Percentiles rank a stretch among this genome's conserved stretches.
These are phyloP conservation scores for Natator depressus DNA, from an alignment of 2,113 vertebrate genomes.

Conservation along the genomic window DNA sequence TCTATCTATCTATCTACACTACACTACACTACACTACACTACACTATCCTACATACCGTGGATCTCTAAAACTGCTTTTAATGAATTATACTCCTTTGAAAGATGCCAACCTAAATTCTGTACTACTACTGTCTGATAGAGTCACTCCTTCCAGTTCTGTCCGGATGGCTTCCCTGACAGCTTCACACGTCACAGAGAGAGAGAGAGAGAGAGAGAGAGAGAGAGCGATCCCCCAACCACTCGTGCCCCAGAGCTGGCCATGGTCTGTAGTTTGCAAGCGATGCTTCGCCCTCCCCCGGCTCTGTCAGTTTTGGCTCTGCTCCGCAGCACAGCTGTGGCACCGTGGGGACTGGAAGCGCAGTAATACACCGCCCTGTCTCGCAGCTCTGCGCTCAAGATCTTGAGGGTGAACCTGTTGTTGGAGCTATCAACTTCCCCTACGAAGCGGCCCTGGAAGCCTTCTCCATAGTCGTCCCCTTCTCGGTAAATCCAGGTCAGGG, in stretches of 20 bases:
- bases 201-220: background rate
- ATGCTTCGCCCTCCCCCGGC: background rate
- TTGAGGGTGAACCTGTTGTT: background rate
- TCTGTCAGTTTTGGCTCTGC: background rate
- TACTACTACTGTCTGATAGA: background rate
- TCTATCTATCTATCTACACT: too few relatives aligned
- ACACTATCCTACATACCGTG: too few relatives aligned
- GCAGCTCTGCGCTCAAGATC: background rate
- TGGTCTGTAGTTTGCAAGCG: background rate
- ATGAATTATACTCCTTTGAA: background rate
- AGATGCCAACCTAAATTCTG: background rate
- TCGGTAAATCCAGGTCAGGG: background rate
- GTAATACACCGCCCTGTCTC: background rate
- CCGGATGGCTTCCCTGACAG: too few relatives aligned
- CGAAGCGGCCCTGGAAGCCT: background rate
- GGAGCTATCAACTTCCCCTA: fast-evolving
- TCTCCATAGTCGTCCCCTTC: background rate
- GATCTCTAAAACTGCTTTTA: too few relatives aligned
- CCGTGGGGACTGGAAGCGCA: background rate
- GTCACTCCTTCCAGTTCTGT: background rate
- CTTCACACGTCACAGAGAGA: too few relatives aligned
- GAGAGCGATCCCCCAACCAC: fast-evolving
- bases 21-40: too few relatives aligned
- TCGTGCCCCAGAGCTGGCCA: background rate
- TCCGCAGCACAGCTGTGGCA: background rate